Conservation (phyloP, 1,140 invertebrate genomes). For the Rhyacophila brunnea region DNA sequence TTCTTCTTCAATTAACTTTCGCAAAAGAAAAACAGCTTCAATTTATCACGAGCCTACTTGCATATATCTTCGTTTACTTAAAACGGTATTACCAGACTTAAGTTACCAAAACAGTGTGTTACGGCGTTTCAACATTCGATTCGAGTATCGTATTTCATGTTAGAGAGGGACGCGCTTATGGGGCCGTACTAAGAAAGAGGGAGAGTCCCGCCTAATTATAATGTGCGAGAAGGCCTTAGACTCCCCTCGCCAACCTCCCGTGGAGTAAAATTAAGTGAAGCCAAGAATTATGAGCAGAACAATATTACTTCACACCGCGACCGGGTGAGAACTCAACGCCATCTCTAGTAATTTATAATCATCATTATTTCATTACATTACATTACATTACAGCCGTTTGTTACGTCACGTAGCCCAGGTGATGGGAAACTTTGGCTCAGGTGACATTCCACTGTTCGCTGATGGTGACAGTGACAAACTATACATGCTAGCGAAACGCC, state of each 20-base stretch:
- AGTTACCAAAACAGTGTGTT: slow-evolving; percentile 30
- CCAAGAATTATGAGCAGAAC: slow-evolving; percentile 37
- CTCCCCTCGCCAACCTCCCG: slow-evolving; percentile 22
- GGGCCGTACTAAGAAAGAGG: not conserved
- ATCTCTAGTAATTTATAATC: slow-evolving; percentile 35
- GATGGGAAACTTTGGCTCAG: slow-evolving; percentile 16
- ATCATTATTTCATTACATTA: slow-evolving; percentile 36
- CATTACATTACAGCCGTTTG: slow-evolving; percentile 27
- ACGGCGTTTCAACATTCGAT: slow-evolving; percentile 24
- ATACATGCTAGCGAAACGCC: not conserved
- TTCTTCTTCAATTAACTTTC: slow-evolving; percentile 35
- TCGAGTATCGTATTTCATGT: slow-evolving; percentile 28
- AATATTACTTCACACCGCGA: slow-evolving; percentile 35
- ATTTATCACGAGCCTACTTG: slow-evolving; percentile 34
- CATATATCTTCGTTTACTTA: slow-evolving; percentile 36
- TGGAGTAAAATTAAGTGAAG: slow-evolving; percentile 35
- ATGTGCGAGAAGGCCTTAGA: slow-evolving; percentile 23
- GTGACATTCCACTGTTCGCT: slow-evolving; percentile 18
- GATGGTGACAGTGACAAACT: slow-evolving; percentile 28
- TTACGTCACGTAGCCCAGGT: slow-evolving; percentile 20
- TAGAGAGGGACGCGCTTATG: slow-evolving; percentile 11
- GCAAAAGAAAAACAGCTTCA: slow-evolving; percentile 34
- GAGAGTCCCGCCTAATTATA: slow-evolving; percentile 27
- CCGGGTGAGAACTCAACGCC: slow-evolving; percentile 25
- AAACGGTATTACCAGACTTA: slow-evolving; percentile 29